Percentiles rank a stretch among this genome's conserved stretches.
Evolutionary conservation across 1,140 invertebrate species (phyloP).

Genomic region (Euschistus heros): DNA sequence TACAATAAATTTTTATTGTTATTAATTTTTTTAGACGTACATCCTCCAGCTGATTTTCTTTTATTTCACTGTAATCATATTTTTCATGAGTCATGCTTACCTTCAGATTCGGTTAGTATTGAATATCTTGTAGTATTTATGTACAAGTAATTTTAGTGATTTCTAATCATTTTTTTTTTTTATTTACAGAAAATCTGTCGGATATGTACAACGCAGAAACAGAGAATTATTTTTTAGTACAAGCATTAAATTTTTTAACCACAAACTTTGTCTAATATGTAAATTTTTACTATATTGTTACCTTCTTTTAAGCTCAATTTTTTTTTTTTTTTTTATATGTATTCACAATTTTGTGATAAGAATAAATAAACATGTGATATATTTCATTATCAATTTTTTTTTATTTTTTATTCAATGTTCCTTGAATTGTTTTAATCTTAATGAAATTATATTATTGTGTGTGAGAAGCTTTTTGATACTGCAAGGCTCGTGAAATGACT

Average conservation of each 20-base stretch:
- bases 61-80: conserved; percentile 83
- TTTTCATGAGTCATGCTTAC: conserved; percentile 78
- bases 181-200: conserved; percentile 8
- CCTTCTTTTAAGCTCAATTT: conserved; percentile 1
- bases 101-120: conserved; percentile 29
- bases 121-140: neutral
- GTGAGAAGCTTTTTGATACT: too few species aligned
- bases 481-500: too few species aligned
- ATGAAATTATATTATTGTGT: too few species aligned
- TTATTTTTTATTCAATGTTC: too few species aligned
- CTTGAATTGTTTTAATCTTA: too few species aligned
- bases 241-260: neutral
- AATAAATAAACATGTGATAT: conserved; percentile 4
- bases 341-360: neutral
- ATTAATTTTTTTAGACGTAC: conserved; percentile 38
- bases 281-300: conserved; percentile 7
- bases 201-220: conserved; percentile 14
- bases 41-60: conserved; percentile 51
- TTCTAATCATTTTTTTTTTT: neutral
- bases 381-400: too few species aligned
- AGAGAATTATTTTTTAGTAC: conserved; percentile 7
- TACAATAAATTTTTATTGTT: neutral
- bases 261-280: neutral
- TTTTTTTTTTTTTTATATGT: neutral
- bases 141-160: neutral